Conservation (phyloP, 2,113 vertebrate genomes). For the Geococcyx californianus region DNA sequence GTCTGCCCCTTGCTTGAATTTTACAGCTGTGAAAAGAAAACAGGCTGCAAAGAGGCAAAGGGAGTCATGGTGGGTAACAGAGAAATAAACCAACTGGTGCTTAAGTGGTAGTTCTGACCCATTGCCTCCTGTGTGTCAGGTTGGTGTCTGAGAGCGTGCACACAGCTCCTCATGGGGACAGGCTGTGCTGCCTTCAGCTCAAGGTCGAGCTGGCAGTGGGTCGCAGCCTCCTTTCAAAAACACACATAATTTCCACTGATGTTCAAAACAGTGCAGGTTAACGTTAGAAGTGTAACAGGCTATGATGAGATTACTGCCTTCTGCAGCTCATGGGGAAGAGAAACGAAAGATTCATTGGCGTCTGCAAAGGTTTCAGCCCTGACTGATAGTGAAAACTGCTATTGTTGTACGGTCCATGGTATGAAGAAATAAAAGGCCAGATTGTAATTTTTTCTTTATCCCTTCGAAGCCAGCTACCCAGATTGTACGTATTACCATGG, state of each 20-base stretch:
- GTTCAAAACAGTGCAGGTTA: background rate
- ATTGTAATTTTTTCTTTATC: background rate
- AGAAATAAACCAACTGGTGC: background rate
- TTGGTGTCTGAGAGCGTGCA: fast-evolving
- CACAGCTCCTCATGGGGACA: background rate
- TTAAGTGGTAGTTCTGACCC: background rate
- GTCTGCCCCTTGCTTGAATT: background rate
- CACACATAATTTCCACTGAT: fast-evolving
- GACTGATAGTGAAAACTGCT: background rate
- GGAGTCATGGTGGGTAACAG: background rate
- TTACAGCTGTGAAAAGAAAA: background rate
- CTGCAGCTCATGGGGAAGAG: background rate
- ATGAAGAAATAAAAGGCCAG: background rate
- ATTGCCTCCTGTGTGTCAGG: background rate
- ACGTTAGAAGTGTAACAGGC: background rate
- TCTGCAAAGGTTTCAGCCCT: background rate
- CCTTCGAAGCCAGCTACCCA: background rate
- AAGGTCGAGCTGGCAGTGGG: background rate
- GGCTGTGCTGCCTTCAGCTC: fast-evolving
- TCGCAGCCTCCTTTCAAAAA: background rate
- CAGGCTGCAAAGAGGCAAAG: background rate
- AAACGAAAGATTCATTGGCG: background rate
- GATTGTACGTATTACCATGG: fast-evolving
- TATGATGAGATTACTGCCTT: background rate
- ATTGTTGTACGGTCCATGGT: background rate